phyloP scores from a whole-genome alignment of 2,797 vertebrate genomes.

The Cryptoprocta ferox region DNA sequence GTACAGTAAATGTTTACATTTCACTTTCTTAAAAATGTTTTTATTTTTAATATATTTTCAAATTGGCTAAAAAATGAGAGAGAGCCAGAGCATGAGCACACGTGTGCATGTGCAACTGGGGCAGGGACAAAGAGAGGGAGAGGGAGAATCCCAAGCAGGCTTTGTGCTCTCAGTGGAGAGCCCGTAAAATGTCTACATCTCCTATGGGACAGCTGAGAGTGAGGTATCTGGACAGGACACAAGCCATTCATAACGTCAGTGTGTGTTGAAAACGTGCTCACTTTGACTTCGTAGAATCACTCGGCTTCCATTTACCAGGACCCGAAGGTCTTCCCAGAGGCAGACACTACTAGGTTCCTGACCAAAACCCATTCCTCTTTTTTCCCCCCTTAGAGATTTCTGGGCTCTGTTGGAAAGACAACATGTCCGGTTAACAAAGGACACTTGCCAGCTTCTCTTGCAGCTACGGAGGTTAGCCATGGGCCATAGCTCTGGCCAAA shows the following conservation, averaged over 20 bases:
- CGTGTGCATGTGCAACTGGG: no score
- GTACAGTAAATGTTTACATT: not conserved
- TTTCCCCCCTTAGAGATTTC: not conserved
- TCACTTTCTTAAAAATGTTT: not conserved
- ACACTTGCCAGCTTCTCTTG: not conserved
- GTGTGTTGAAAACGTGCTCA: not conserved
- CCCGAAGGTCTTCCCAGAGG: not conserved
- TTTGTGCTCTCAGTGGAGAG: no score
- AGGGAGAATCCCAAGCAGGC: no score
- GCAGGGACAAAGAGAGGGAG: no score
- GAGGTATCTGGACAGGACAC: not conserved
- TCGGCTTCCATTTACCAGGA: not conserved
- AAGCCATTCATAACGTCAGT: accelerated
- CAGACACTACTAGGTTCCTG: not conserved
- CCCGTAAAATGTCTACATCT: not conserved
- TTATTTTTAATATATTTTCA: no score
- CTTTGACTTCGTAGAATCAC: not conserved
- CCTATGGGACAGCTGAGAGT: not conserved
- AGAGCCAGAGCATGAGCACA: no score
- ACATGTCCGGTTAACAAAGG: not conserved
- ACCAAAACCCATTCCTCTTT: not conserved
- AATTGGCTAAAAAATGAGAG: no score
- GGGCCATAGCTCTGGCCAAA: not conserved
- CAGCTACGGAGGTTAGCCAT: not conserved
- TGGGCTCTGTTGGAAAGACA: not conserved